Percentiles rank a stretch among this genome's conserved stretches.
Conservation (phyloP, 1,140 invertebrate genomes). For the Archivesica marissinica region DNA sequence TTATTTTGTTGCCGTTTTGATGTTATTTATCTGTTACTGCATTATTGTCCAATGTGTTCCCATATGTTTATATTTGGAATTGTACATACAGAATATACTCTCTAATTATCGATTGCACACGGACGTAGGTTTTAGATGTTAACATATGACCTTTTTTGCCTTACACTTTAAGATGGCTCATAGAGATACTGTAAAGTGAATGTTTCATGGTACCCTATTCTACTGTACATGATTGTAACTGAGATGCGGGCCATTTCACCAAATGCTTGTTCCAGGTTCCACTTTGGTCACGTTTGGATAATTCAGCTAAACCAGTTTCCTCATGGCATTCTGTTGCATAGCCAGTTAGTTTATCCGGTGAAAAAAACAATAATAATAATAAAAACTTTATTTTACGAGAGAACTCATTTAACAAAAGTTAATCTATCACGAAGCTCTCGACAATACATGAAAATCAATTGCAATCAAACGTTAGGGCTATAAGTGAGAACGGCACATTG, state of each 20-base stretch:
- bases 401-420: too few species aligned
- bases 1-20: slow-evolving; percentile 65
- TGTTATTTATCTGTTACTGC: slow-evolving; percentile 57
- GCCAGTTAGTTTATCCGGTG: too few species aligned
- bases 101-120: slow-evolving; percentile 30
- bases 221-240: background rate
- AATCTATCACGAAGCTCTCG: too few species aligned
- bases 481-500: too few species aligned
- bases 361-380: too few species aligned
- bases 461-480: too few species aligned
- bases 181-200: slow-evolving; percentile 4
- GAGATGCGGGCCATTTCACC: background rate
- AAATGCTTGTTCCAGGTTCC: background rate
- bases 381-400: too few species aligned
- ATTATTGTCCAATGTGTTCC: slow-evolving; percentile 53
- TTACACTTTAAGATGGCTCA: slow-evolving; percentile 21
- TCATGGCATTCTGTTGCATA: background rate
- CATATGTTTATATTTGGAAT: slow-evolving; percentile 41
- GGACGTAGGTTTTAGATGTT: slow-evolving; percentile 34
- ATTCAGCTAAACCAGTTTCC: background rate
- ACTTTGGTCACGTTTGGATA: background rate
- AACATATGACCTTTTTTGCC: slow-evolving; percentile 50
- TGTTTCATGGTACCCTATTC: background rate
- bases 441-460: too few species aligned
- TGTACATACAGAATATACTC: slow-evolving; percentile 33